Evolutionary conservation across 1,140 invertebrate species (phyloP).

Genomic region (Drosophila bocqueti): DNA sequence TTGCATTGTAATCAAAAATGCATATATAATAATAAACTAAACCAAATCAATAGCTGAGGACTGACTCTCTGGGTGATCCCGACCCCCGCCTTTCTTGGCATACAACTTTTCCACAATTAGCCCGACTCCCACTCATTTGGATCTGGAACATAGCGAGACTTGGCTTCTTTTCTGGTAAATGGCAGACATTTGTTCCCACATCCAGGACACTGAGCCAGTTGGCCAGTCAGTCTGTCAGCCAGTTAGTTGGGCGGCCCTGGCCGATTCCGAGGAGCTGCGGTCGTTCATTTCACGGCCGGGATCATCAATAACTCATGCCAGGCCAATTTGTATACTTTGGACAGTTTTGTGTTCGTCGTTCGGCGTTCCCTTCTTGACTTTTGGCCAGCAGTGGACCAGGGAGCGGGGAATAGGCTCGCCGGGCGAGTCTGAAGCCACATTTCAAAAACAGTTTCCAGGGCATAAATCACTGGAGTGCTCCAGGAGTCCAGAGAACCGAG

Average conservation of each 20-base stretch:
- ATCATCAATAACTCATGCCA: slow-evolving; percentile 82
- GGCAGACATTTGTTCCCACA: slow-evolving; percentile 70
- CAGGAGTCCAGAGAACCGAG: slow-evolving; percentile 41
- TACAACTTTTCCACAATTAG: slow-evolving; percentile 60
- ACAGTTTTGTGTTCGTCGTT: slow-evolving; percentile 72
- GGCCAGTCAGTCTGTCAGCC: slow-evolving; percentile 43
- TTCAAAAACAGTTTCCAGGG: slow-evolving; percentile 83
- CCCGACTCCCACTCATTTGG: slow-evolving; percentile 40
- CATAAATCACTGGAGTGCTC: slow-evolving; percentile 78
- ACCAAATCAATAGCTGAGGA: neutral
- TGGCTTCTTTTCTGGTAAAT: slow-evolving; percentile 62
- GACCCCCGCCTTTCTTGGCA: neutral
- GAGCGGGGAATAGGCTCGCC: slow-evolving; percentile 39
- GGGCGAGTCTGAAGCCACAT: slow-evolving; percentile 70
- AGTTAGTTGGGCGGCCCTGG: slow-evolving; percentile 4
- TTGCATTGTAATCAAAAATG: neutral
- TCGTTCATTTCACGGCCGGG: slow-evolving; percentile 78
- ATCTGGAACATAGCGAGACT: slow-evolving; percentile 19
- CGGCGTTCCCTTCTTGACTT: slow-evolving; percentile 62
- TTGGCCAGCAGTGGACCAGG: slow-evolving; percentile 65
- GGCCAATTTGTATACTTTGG: slow-evolving; percentile 82
- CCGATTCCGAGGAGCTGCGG: slow-evolving; percentile 37
- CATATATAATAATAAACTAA: no score
- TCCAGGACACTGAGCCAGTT: slow-evolving; percentile 37
- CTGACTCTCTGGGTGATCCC: neutral